A percentile compares a stretch with the other conserved stretches of the same genome.
Conservation (phyloP, 2,888 invertebrate species). For the Aleiodes testaceus region DNA sequence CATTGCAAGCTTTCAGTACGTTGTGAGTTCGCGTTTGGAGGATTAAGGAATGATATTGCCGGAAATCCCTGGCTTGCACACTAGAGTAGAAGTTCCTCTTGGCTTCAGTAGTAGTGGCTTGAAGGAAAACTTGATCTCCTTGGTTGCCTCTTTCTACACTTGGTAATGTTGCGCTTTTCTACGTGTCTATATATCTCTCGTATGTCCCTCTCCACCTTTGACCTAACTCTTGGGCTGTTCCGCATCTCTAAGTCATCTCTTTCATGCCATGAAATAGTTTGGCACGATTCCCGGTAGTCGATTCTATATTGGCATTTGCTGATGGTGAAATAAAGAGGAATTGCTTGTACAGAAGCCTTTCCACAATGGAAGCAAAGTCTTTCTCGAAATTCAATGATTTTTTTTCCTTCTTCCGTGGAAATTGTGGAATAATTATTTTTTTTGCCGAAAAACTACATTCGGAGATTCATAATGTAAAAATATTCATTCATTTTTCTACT, state of each 20-base stretch:
- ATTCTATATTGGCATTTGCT: constrained; percentile 50
- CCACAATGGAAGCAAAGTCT: not conserved
- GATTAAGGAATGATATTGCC: constrained; percentile 30
- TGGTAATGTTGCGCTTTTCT: constrained; percentile 22
- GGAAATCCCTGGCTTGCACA: constrained; percentile 34
- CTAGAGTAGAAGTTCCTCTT: not conserved
- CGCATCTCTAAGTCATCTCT: constrained; percentile 13
- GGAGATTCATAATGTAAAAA: not conserved
- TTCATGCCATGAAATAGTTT: constrained; percentile 40
- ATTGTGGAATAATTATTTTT: not conserved
- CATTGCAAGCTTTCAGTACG: constrained; percentile 16
- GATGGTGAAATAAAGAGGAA: constrained; percentile 62
- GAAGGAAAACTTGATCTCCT: constrained; percentile 14
- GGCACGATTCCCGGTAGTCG: constrained; percentile 48
- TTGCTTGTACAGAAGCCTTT: constrained; percentile 39
- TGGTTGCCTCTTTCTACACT: constrained; percentile 11
- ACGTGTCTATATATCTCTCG: constrained; percentile 3
- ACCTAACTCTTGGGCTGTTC: constrained; percentile 14
- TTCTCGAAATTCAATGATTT: not conserved
- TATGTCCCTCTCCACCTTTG: constrained; percentile 27
- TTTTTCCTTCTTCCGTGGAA: constrained; percentile 1
- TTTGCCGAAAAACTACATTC: not conserved
- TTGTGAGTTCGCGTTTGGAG: constrained; percentile 19
- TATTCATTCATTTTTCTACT: too few species aligned
- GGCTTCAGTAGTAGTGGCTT: not conserved